phyloP scores from a whole-genome alignment of 2,113 vertebrate genomes.

The Ginglymostoma cirratum region DNA sequence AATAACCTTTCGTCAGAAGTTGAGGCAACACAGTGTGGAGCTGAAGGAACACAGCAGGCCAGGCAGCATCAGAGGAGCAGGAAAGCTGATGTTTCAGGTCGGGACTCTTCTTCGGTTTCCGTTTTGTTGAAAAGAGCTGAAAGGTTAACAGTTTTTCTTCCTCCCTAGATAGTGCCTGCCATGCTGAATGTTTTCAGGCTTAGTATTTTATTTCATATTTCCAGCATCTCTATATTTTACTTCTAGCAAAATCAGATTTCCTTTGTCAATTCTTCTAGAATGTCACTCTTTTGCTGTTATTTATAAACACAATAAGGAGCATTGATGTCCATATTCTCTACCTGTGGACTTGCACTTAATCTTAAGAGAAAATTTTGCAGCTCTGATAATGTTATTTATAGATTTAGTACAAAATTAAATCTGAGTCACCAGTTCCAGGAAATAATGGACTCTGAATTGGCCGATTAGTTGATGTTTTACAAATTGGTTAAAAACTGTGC shows the following conservation, averaged over 20 bases:
- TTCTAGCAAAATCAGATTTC: not conserved
- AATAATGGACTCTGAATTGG: not conserved
- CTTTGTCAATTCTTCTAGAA: not conserved
- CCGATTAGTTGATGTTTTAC: not conserved
- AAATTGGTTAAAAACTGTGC: not conserved
- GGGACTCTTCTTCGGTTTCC: not conserved
- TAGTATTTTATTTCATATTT: not conserved
- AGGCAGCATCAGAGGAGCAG: too few species aligned
- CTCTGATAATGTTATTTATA: not conserved
- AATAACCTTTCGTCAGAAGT: not conserved
- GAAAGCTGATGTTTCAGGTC: too few species aligned
- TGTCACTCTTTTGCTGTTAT: not conserved
- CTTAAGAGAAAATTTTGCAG: not conserved
- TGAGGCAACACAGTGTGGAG: not conserved
- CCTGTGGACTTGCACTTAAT: not conserved
- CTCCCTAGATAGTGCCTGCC: not conserved
- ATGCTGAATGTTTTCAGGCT: not conserved
- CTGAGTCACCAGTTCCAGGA: not conserved
- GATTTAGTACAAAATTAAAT: not conserved
- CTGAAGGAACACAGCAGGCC: too few species aligned
- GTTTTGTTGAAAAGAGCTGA: not conserved
- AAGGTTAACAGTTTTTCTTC: not conserved
- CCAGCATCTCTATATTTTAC: not conserved
- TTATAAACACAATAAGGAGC: not conserved
- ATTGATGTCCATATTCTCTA: not conserved